Conservation (phyloP, 92 coral and sea anemone genomes). For the Parazoanthus swiftii region DNA sequence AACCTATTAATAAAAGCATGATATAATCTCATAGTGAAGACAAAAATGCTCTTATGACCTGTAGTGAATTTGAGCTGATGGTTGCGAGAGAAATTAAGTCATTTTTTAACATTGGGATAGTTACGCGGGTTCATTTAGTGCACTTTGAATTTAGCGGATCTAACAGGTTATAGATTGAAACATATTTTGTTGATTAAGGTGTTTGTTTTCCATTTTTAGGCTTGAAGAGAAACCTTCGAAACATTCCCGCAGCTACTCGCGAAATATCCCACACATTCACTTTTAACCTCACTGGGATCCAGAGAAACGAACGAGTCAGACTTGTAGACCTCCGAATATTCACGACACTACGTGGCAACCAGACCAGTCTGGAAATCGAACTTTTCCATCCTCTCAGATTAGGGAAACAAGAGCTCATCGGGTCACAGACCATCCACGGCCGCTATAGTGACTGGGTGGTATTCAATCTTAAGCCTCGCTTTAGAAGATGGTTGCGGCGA, state of each 20-base stretch:
- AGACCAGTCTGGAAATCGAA: constrained; percentile 29
- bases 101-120: too few relatives aligned
- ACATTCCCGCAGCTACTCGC: not conserved
- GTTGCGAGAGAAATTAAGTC: too few relatives aligned
- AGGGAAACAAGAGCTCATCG: constrained; percentile 30
- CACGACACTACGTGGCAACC: constrained; percentile 1
- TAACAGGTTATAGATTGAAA: not conserved
- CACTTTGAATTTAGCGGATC: too few relatives aligned
- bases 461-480: constrained; percentile 27
- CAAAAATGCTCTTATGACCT: too few relatives aligned
- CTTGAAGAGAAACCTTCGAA: not conserved
- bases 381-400: constrained; percentile 7
- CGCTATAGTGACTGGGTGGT: constrained; percentile 32
- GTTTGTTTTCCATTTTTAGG: constrained; percentile 22
- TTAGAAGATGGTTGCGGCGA: constrained; percentile 34
- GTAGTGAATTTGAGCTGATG: too few relatives aligned
- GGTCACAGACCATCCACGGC: constrained; percentile 20
- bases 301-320: constrained; percentile 22
- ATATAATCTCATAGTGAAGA: too few relatives aligned
- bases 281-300: constrained; percentile 36
- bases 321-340: constrained; percentile 37
- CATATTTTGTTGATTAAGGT: not conserved
- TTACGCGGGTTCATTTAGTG: too few relatives aligned
- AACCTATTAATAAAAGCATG: too few relatives aligned
- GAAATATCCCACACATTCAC: constrained; percentile 15